phyloP scores from a whole-genome alignment of 2,113 vertebrate genomes.

The Petrocephalus microphthalmus region DNA sequence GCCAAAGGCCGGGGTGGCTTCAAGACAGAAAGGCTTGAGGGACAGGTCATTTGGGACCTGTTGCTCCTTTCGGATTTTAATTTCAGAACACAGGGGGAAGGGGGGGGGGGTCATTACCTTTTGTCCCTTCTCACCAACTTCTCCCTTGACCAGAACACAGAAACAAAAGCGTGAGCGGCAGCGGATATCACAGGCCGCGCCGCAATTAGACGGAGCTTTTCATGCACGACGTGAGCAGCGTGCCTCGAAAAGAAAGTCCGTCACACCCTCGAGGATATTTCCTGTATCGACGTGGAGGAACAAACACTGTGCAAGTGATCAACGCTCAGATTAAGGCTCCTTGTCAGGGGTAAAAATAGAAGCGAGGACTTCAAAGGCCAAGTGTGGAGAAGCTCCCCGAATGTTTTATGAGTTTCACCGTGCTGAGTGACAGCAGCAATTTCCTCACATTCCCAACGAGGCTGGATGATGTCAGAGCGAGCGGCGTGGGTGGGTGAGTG shows the following conservation, averaged over 20 bases:
- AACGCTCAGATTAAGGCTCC: slow-evolving; percentile 47
- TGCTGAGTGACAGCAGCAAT: slow-evolving; percentile 39
- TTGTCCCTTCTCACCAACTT: slow-evolving; percentile 73
- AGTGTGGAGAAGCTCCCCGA: background rate
- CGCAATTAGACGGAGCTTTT: background rate
- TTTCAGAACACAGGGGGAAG: background rate
- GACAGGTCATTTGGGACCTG: background rate
- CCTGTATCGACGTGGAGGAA: slow-evolving; percentile 28
- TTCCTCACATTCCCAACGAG: slow-evolving; percentile 28
- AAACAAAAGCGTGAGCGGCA: slow-evolving; percentile 21
- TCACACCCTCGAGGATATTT: slow-evolving; percentile 13
- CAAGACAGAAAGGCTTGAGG: background rate
- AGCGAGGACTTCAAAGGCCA: slow-evolving; percentile 52
- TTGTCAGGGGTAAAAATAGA: slow-evolving; percentile 48
- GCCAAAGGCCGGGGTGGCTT: background rate
- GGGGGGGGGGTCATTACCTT: slow-evolving; percentile 61
- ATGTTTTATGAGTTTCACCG: slow-evolving; percentile 9
- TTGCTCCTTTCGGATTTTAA: background rate
- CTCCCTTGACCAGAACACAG: slow-evolving; percentile 53
- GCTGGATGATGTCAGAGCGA: slow-evolving; percentile 36
- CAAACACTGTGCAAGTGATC: slow-evolving; percentile 51
- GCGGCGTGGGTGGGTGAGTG: slow-evolving; percentile 19
- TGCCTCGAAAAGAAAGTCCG: slow-evolving; percentile 18
- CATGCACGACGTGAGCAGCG: slow-evolving; percentile 27
- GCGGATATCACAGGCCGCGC: background rate